Evolutionary conservation across 92 coral and sea anemone genomes (phyloP), one percentile per base, ranked within the genome.

Genomic region (Phenganax stokvisi): DNA sequence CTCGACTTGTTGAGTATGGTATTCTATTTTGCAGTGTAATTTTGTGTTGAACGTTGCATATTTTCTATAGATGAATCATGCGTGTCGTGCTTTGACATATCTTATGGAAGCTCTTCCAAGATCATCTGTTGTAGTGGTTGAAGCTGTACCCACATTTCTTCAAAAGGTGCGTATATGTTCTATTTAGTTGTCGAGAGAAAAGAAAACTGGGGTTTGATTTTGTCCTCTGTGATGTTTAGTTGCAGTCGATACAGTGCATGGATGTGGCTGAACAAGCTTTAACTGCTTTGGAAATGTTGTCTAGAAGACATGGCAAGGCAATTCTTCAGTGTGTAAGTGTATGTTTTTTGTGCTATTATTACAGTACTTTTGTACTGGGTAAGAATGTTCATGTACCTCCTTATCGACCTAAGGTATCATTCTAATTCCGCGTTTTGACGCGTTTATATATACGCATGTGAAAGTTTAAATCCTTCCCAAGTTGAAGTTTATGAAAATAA

Each of bases 51-150:
- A 13, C 57, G 10, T 51, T n/a, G 17, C 57, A 27, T 53, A 51
- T 61, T 79, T 51, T 76, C 61, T 29, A 0, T 44, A 94, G 98
- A 93, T 94, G 87, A 94, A 94, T 85, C 98, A 94, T 84, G 98
- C 97, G n/a, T 94, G 98, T 60, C 97, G 98, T 73, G 97, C 98
- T 15, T 88, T 94, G 80, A 94, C 98, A 0, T 94, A 94, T 62
- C 86, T 94, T 28, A 94, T 94, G 98, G 98, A 94, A 75, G 97
- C 97, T 80, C 93, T 96, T 27, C 99, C 99, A 62, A 96, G 99
- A 67, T 96, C 99, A 52, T 90, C 99, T 0, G 90, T 90, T 47
- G 99, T 92, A 3, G 97, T 96, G 30, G 97, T 96, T 25, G 99
- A 96, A 44, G 99, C 99, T 51, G 89, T 96, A 61, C 99, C 99